phyloP scores from a whole-genome alignment of 2,888 invertebrate genomes.

The Luperina testacea region DNA sequence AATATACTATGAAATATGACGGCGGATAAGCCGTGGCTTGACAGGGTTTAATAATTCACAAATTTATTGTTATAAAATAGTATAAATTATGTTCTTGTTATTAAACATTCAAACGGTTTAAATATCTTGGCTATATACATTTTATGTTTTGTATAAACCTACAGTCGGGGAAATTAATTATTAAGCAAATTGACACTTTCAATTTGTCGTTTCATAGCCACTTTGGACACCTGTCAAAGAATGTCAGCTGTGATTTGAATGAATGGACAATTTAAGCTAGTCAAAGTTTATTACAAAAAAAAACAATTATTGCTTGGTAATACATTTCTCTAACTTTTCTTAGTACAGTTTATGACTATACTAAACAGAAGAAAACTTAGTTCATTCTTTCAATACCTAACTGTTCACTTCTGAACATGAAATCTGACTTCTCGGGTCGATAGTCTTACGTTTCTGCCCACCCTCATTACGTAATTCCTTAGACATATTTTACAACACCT shows the following conservation, averaged over 20 bases:
- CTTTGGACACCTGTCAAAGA: too few species aligned
- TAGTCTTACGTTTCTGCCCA: too few species aligned
- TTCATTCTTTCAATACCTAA: not conserved
- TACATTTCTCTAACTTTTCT: not conserved
- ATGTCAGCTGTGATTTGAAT: too few species aligned
- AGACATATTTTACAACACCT: not conserved
- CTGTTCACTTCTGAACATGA: not conserved
- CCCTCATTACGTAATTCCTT: not conserved
- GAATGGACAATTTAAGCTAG: too few species aligned
- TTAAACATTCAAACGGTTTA: not conserved
- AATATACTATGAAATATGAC: slow-evolving; percentile 35
- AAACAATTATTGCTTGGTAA: too few species aligned
- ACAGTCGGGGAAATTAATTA: too few species aligned
- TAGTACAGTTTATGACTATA: not conserved
- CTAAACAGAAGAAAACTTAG: too few species aligned
- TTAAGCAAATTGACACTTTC: too few species aligned
- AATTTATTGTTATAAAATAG: not conserved
- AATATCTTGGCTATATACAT: not conserved
- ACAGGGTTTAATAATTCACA: not conserved
- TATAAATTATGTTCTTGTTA: not conserved
- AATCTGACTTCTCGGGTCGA: not conserved
- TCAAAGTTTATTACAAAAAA: too few species aligned
- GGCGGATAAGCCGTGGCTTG: not conserved
- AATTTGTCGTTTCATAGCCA: too few species aligned
- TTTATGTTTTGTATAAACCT: not conserved